Evolutionary conservation across 2,113 vertebrate species (phyloP), one percentile per base, ranked within the genome.

Genomic region (Cynopterus brachyotis): DNA sequence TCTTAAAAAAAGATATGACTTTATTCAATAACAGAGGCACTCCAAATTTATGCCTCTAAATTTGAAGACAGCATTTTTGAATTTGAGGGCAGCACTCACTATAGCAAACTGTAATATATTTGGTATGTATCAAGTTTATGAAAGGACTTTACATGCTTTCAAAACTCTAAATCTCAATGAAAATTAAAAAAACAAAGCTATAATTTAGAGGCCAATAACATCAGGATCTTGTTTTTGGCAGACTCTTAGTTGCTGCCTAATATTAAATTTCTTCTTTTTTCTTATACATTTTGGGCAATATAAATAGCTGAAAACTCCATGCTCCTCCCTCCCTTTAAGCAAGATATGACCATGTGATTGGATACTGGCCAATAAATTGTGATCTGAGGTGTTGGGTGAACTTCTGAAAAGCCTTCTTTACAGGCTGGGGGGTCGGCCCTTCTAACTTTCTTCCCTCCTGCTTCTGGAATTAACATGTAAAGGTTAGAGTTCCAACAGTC

Each of bases 1-100:
- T 99, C 99, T 99, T 96, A 62, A 76, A 98, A 98, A 95, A 95
- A 97, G 60, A 97, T 72, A 88, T 30, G 37, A 69, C 62, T 91
- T 81, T 95, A 95, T 96, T 96, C 70, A 89, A 59, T 67, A 97
- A 89, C 17, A 97, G 11, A 83, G 19, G 75, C 19, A 89, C 3
- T 12, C 24, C 26, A 78, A 93, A 93, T 91, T 82, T 88, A 93
- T 0, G 87, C 35, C 37, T 97, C 50, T 91, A 66, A 92, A 70
- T 93, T 50, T 80, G 37, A 87, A n/a, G 75, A 64, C 53, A 79
- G 32, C 13, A 92, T 1, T 59, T 15, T 60, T 60, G 59, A 60
- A 60, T 60, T 60, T 12, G 26, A 60, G 59, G 59, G 28, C 59
- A 60, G 26, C 59, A 30, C 26, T 30, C 28, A 28, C 47, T 50